phyloP scores from a whole-genome alignment of 2,797 vertebrate genomes.

The Chanos chanos region DNA sequence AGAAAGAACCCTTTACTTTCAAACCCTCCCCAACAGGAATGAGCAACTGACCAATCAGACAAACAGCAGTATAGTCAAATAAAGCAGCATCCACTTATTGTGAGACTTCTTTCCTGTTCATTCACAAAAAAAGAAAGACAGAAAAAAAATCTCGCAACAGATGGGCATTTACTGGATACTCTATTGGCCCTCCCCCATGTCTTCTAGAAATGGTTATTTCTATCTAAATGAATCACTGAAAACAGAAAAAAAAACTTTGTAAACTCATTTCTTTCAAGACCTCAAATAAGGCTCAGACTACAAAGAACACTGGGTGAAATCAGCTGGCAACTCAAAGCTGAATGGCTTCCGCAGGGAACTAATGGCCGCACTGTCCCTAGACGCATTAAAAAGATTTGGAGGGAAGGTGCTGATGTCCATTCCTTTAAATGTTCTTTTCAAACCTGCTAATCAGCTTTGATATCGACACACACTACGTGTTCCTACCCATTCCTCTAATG shows the following conservation, averaged over 20 bases:
- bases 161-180: not conserved
- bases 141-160: not conserved
- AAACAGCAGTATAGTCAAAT: conserved; percentile 8
- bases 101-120: not conserved
- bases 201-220: too few relatives aligned
- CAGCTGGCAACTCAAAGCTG: too few relatives aligned
- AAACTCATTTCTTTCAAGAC: not conserved
- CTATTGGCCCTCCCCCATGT: not conserved
- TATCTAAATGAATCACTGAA: not conserved
- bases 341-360: not conserved
- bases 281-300: too few relatives aligned
- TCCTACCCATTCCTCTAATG: conserved; percentile 57
- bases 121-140: not conserved
- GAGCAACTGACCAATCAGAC: not conserved
- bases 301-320: not conserved
- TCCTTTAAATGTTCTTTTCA: conserved; percentile 55
- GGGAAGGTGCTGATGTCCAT: conserved; percentile 33
- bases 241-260: not conserved
- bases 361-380: too few relatives aligned
- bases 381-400: not conserved
- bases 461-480: conserved; percentile 62
- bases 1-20: not conserved
- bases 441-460: conserved; percentile 66
- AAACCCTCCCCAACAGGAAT: too few relatives aligned
- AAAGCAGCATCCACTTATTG: conserved; percentile 9